Evolutionary conservation across 30 jellyfish, hydroid and myxozoan genomes (phyloP).

Genomic region (Sanderia malayensis): DNA sequence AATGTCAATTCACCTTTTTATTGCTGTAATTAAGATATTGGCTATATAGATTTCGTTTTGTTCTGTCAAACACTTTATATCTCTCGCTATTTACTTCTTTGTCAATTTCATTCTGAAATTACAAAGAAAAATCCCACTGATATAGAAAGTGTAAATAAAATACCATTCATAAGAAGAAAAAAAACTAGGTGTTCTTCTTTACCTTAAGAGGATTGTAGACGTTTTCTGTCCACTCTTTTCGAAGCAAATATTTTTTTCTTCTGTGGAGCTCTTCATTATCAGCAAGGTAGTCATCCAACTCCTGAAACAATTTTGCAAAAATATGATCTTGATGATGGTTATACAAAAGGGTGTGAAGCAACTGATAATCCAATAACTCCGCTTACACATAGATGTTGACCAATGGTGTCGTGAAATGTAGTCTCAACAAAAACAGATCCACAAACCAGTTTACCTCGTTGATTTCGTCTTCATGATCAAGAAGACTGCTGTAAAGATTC

Average conservation of each 20-base stretch:
- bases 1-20: slow-evolving; percentile 71
- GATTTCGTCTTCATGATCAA: slow-evolving; percentile 62
- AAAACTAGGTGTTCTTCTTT: too few species aligned
- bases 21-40: slow-evolving; percentile 65
- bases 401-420: too few species aligned
- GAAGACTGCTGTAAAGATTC: slow-evolving; percentile 52
- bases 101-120: slow-evolving; percentile 30
- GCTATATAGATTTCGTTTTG: slow-evolving; percentile 45
- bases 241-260: slow-evolving; percentile 49
- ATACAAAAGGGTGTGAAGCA: too few species aligned
- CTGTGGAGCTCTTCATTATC: slow-evolving; percentile 47
- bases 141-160: background rate
- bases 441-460: slow-evolving; percentile 39
- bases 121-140: background rate
- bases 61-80: slow-evolving; percentile 47
- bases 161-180: too few species aligned
- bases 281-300: slow-evolving; percentile 39
- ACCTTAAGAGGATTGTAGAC: slow-evolving; percentile 80
- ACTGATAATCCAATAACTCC: too few species aligned
- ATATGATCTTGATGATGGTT: too few species aligned
- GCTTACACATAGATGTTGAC: too few species aligned
- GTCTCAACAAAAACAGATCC: background rate
- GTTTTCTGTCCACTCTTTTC: slow-evolving; percentile 67
- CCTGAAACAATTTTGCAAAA: slow-evolving; percentile 45
- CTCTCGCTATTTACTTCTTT: slow-evolving; percentile 65